Percentiles rank a stretch among this genome's conserved stretches.
These are phyloP conservation scores for Phyllotreta striolata DNA, from an alignment of 2,888 invertebrate species.

Conservation along the genomic window DNA sequence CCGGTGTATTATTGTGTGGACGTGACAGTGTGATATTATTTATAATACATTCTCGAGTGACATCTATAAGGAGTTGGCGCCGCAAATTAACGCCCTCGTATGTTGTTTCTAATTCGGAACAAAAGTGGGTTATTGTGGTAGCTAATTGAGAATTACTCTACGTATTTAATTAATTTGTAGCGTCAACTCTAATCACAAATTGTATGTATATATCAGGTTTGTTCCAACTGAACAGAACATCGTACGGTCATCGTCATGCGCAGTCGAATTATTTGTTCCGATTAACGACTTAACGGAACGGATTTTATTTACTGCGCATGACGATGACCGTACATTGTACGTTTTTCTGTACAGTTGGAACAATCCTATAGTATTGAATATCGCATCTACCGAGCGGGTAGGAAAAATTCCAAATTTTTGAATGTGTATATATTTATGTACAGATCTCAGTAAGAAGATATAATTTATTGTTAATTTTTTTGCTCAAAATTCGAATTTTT, in stretches of 20 bases:
- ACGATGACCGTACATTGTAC: no score
- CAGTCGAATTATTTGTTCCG: no score
- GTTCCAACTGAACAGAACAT: no score
- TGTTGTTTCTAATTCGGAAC: background rate
- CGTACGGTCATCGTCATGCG: no score
- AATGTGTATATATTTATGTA: slow-evolving; percentile 52
- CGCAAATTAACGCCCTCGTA: no score
- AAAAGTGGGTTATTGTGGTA: background rate
- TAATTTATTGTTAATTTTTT: slow-evolving; percentile 41
- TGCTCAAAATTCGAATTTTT: slow-evolving; percentile 20
- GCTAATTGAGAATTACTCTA: background rate
- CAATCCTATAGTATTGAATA: slow-evolving; percentile 17
- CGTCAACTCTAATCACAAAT: no score
- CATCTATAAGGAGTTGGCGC: slow-evolving; percentile 3
- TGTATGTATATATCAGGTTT: no score
- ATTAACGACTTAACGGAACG: background rate
- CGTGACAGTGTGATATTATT: slow-evolving; percentile 61
- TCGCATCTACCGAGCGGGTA: slow-evolving; percentile 16
- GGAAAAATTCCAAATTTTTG: slow-evolving; percentile 30
- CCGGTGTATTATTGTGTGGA: slow-evolving; percentile 54
- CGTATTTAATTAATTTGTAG: no score
- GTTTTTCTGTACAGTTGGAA: no score
- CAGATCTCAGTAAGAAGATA: slow-evolving; percentile 50
- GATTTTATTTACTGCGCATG: slow-evolving; percentile 3
- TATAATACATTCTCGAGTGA: slow-evolving; percentile 44